Evolutionary conservation across 2,113 vertebrate genomes (phyloP), one percentile per base, ranked within the genome.

Genomic region (Carassius auratus): DNA sequence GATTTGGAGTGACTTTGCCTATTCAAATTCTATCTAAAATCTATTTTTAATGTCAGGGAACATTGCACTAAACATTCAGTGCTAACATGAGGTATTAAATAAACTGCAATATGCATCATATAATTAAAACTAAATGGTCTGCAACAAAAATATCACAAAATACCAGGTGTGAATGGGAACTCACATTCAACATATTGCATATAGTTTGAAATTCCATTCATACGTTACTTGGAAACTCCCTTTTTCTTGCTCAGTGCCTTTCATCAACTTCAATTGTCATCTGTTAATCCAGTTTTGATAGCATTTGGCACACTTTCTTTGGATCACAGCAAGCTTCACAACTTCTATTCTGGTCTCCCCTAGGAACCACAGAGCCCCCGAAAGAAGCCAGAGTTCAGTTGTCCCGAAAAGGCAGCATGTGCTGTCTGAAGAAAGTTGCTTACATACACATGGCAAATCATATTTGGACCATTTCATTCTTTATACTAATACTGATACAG

Each of bases 251-350:
- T 89, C 68, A 90, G 80, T 86, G 87, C 91, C 82, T 88, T 93
- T 92, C 93, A 94, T 94, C 89, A 89, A 92, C 93, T 92, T 92
- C 94, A 92, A 94, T 92, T 94, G 94, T 93, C 91, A 91, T 94
- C 92, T 92, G 89, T 93, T 95, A 95, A 95, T 95, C 94, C 94
- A 93, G 92, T 93, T 94, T 94, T 95, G 94, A 95, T 95, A 95
- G 93, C 93, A 94, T 94, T 94, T 95, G 94, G 94, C 94, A 95
- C 94, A 94, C 92, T 94, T 94, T 94, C 93, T 94, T 94, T 94
- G 94, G 91, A 92, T 93, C 94, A 94, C 94, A 95, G 95, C 93
- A 89, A 94, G 94, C 95, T 94, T 91, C 93, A 93, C 91, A 85
- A 93, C 93, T 94, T 94, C 92, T 94, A 94, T 94, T 94, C 93